Percentiles rank a stretch among this genome's conserved stretches.
Conservation (phyloP, 2,888 invertebrate genomes). For the Apantesis nais region DNA sequence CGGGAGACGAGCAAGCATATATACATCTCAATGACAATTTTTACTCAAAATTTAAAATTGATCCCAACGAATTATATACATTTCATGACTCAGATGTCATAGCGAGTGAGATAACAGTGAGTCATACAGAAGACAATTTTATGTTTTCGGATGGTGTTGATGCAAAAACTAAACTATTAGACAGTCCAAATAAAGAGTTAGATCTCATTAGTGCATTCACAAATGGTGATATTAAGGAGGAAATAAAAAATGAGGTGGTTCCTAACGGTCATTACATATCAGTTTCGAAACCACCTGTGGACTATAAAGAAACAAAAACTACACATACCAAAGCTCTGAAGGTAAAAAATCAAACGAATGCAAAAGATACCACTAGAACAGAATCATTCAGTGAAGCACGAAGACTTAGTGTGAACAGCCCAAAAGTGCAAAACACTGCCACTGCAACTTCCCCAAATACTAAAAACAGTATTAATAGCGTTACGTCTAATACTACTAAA, state of each 20-base stretch:
- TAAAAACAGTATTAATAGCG: constrained; percentile 76
- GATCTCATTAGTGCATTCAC: constrained; percentile 64
- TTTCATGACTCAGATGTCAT: constrained; percentile 83
- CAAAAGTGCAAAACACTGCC: constrained; percentile 58
- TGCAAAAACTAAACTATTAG: constrained; percentile 63
- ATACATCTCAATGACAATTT: constrained; percentile 79
- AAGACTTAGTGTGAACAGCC: constrained; percentile 61
- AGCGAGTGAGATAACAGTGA: constrained; percentile 79
- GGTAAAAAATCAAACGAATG: constrained; percentile 61
- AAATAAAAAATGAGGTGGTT: constrained; percentile 61
- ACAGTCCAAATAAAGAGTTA: constrained; percentile 69
- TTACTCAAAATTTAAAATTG: constrained; percentile 82
- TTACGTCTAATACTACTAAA: constrained; percentile 63
- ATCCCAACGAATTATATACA: constrained; percentile 81
- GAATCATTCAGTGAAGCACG: constrained; percentile 58
- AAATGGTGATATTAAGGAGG: constrained; percentile 71
- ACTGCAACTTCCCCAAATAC: constrained; percentile 52
- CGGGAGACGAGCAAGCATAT: constrained; percentile 76
- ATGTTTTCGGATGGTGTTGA: constrained; percentile 71
- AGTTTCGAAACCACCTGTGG: constrained; percentile 39
- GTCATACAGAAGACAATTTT: constrained; percentile 79
- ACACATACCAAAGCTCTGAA: constrained; percentile 72
- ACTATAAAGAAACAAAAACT: constrained; percentile 61
- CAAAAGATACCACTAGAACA: constrained; percentile 55
- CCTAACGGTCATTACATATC: constrained; percentile 72